Conservation (phyloP, 2,797 vertebrate genomes). For the Somateria mollissima region DNA sequence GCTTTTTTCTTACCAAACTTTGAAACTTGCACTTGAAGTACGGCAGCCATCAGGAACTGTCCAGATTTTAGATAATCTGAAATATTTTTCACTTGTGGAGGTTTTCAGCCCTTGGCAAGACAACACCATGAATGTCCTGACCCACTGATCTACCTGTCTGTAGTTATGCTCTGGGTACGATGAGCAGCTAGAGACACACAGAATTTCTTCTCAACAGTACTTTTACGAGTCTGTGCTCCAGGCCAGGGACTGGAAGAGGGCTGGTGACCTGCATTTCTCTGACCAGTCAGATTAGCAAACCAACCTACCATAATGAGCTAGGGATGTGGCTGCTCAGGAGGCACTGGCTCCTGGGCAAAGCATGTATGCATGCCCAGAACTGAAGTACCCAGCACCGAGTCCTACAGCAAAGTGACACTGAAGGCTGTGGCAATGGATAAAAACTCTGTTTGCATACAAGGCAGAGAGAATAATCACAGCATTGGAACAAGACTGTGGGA, state of each 20-base stretch:
- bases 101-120: neutral
- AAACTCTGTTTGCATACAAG: neutral
- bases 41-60: neutral
- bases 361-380: no score
- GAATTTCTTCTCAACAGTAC: neutral
- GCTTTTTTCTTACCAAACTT: neutral
- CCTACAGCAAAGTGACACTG: neutral
- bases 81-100: neutral
- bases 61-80: neutral
- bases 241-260: neutral
- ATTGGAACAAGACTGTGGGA: neutral
- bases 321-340: neutral
- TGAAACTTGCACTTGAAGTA: neutral
- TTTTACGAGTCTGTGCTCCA: neutral
- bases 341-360: neutral
- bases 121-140: neutral
- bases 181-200: neutral
- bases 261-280: neutral
- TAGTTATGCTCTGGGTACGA: neutral
- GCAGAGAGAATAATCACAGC: neutral
- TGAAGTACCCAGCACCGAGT: neutral
- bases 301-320: neutral
- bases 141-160: neutral
- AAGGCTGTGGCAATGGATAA: neutral
- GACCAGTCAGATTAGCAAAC: neutral